A percentile compares a stretch with the other conserved stretches of the same genome.
These are phyloP conservation scores for Eudasyphora cyanicolor DNA, from an alignment of 2,888 invertebrate species.

Conservation along the genomic window DNA sequence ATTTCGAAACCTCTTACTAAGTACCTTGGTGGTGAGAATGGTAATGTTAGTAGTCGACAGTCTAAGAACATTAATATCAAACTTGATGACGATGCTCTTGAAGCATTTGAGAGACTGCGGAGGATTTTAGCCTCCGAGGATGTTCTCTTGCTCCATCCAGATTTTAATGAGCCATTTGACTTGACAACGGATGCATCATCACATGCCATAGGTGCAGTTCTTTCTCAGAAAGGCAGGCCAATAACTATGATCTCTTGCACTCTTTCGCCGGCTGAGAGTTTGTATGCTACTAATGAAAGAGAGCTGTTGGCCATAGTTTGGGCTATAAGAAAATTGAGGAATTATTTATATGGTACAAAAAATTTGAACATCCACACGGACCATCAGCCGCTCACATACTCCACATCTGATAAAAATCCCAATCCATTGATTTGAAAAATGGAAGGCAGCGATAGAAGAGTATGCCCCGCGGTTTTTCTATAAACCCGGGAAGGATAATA, in stretches of 20 bases:
- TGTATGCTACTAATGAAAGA: too few relatives aligned
- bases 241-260: too few relatives aligned
- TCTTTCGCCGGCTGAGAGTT: too few relatives aligned
- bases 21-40: conserved; percentile 59
- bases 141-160: too few relatives aligned
- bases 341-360: conserved; percentile 32
- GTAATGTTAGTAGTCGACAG: conserved; percentile 26
- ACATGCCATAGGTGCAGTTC: too few relatives aligned
- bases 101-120: too few relatives aligned
- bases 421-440: conserved; percentile 41
- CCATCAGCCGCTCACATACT: conserved; percentile 33
- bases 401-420: conserved; percentile 15
- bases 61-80: conserved; percentile 31
- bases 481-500: conserved; percentile 24
- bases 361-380: conserved; percentile 38
- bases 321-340: conserved; percentile 35
- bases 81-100: too few relatives aligned
- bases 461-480: conserved; percentile 35
- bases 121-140: too few relatives aligned
- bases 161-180: too few relatives aligned
- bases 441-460: conserved; percentile 29
- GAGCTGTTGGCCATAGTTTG: background rate
- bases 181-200: too few relatives aligned
- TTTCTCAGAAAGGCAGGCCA: too few relatives aligned
- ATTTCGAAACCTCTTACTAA: conserved; percentile 45